These are phyloP conservation scores for Epistrophella euchroma DNA, from an alignment of 2,888 invertebrate genomes.

Conservation along the genomic window DNA sequence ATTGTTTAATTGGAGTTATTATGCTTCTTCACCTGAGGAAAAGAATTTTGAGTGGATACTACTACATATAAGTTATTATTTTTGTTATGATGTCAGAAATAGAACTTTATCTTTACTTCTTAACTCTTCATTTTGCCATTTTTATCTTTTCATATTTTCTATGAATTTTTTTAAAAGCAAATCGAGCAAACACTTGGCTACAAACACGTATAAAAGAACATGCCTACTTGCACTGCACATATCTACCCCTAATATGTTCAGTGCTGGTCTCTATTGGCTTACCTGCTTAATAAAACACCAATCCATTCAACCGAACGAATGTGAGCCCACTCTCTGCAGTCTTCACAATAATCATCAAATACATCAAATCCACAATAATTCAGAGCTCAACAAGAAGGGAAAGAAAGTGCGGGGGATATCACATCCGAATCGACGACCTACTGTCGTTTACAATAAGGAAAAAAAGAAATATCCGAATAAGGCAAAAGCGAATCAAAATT, in stretches of 20 bases:
- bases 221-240: background rate
- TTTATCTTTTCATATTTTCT: background rate
- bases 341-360: slow-evolving; percentile 18
- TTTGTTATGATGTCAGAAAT: no score
- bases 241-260: background rate
- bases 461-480: slow-evolving; percentile 49
- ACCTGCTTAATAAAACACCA: slow-evolving; percentile 13
- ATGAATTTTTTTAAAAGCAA: background rate
- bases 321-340: slow-evolving; percentile 7
- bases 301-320: background rate
- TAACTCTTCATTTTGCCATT: background rate
- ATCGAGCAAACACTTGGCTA: background rate
- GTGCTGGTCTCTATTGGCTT: background rate
- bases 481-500: slow-evolving; percentile 56
- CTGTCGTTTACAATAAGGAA: slow-evolving; percentile 44
- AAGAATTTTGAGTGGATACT: no score
- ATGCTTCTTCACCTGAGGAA: no score
- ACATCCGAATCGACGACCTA: slow-evolving; percentile 59
- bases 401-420: slow-evolving; percentile 65
- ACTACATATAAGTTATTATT: no score
- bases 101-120: background rate
- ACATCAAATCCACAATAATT: slow-evolving; percentile 16
- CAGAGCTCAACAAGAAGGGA: slow-evolving; percentile 14
- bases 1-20: no score
- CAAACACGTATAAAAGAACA: accelerated